Percentiles rank a stretch among this genome's conserved stretches.
Evolutionary conservation across 2,113 vertebrate genomes (phyloP).

Genomic region (Tachycineta bicolor): DNA sequence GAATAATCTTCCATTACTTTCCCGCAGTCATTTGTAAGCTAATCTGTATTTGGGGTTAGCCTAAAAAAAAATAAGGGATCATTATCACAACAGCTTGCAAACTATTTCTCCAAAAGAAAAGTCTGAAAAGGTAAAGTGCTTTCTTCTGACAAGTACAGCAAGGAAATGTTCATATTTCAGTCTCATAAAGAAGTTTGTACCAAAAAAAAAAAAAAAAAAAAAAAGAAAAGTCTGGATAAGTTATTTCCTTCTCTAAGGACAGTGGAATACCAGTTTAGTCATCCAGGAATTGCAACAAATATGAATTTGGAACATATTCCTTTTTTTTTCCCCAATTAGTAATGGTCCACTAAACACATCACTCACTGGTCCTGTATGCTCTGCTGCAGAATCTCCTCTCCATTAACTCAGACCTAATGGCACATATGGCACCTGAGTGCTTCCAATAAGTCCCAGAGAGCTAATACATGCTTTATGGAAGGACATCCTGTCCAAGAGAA

Average conservation of each 20-base stretch:
- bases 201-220: background rate
- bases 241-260: conserved; percentile 15
- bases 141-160: background rate
- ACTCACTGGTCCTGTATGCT: background rate
- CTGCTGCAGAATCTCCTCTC: conserved; percentile 22
- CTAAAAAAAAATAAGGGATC: background rate
- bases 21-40: background rate
- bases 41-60: background rate
- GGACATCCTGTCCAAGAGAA: conserved; percentile 29
- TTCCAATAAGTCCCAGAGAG: background rate
- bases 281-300: conserved; percentile 25
- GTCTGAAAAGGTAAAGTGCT: background rate
- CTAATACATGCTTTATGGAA: conserved; percentile 29
- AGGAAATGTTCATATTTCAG: background rate
- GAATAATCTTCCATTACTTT: background rate
- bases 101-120: background rate
- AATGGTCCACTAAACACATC: background rate
- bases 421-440: conserved; percentile 8
- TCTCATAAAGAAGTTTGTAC: background rate
- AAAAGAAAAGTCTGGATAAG: background rate
- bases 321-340: background rate
- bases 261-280: conserved; percentile 18
- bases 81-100: background rate
- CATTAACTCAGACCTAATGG: conserved; percentile 35
- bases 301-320: background rate